Percentiles rank a stretch among this genome's conserved stretches.
These are phyloP conservation scores for Bubo bubo DNA, from an alignment of 2,113 vertebrate genomes.

Conservation along the genomic window DNA sequence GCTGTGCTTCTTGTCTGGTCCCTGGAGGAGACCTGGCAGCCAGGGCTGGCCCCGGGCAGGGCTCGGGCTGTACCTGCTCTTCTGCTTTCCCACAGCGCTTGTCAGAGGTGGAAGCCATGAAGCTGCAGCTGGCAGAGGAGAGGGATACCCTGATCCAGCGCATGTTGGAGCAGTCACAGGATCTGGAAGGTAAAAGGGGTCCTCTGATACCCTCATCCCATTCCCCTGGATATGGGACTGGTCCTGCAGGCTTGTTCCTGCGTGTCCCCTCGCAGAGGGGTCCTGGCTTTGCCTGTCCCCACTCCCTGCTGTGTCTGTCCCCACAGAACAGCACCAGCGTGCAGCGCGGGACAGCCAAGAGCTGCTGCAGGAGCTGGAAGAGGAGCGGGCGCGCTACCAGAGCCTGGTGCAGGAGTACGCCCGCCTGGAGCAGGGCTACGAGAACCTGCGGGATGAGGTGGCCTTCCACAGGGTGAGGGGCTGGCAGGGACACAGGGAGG, in stretches of 20 bases:
- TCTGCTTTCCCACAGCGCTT: fast-evolving
- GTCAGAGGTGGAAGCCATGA: background rate
- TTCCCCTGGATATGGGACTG: fast-evolving
- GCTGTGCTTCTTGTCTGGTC: background rate
- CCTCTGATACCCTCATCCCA: fast-evolving
- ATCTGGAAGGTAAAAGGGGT: background rate
- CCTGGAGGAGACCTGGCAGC: too few species aligned
- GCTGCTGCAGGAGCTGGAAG: slow-evolving; percentile 75
- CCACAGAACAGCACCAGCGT: slow-evolving; percentile 50
- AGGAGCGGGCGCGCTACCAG: slow-evolving; percentile 72
- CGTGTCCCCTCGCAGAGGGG: fast-evolving
- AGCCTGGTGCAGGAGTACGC: slow-evolving; percentile 77
- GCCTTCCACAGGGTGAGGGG: slow-evolving; percentile 72
- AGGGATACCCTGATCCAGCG: background rate
- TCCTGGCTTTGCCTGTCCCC: background rate
- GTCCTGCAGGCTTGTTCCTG: background rate
- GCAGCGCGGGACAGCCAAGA: slow-evolving; percentile 10
- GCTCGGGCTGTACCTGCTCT: background rate
- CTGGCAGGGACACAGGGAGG: fast-evolving
- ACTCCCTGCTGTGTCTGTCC: background rate
- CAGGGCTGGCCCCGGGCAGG: background rate
- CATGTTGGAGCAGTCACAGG: background rate
- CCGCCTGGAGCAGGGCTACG: slow-evolving; percentile 80
- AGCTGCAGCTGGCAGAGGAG: background rate
- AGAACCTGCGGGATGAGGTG: slow-evolving; percentile 79